phyloP scores from a whole-genome alignment of 2,888 invertebrate genomes.

The Mantis religiosa region DNA sequence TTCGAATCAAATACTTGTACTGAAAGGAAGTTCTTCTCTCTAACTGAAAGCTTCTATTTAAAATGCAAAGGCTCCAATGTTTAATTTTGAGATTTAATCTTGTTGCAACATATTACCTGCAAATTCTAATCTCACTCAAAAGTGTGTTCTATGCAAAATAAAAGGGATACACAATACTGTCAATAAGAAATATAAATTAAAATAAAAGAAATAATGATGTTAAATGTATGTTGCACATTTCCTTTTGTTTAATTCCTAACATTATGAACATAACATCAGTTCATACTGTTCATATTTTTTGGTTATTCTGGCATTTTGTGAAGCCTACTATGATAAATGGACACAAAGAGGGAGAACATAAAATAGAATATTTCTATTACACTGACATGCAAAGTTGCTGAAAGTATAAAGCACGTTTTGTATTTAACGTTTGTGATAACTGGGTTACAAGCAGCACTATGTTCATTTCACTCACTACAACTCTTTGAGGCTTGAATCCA shows the following conservation, averaged over 20 bases:
- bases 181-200: not conserved
- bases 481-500: too few species aligned
- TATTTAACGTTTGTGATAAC: too few species aligned
- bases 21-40: too few species aligned
- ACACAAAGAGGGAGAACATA: not conserved
- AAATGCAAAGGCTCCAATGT: too few species aligned
- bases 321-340: not conserved
- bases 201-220: not conserved
- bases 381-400: not conserved
- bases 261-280: not conserved
- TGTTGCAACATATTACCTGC: too few species aligned
- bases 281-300: not conserved
- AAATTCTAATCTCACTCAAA: not conserved
- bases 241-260: not conserved
- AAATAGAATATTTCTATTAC: not conserved
- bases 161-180: not conserved
- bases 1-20: too few species aligned
- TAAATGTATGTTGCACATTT: not conserved
- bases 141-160: not conserved
- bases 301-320: not conserved
- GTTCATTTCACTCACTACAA: too few species aligned
- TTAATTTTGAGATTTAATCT: too few species aligned
- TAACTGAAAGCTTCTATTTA: too few species aligned
- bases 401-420: not conserved
- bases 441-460: not conserved